These are phyloP conservation scores for Nylanderia fulva DNA, from an alignment of 1,140 invertebrate species.

Conservation along the genomic window DNA sequence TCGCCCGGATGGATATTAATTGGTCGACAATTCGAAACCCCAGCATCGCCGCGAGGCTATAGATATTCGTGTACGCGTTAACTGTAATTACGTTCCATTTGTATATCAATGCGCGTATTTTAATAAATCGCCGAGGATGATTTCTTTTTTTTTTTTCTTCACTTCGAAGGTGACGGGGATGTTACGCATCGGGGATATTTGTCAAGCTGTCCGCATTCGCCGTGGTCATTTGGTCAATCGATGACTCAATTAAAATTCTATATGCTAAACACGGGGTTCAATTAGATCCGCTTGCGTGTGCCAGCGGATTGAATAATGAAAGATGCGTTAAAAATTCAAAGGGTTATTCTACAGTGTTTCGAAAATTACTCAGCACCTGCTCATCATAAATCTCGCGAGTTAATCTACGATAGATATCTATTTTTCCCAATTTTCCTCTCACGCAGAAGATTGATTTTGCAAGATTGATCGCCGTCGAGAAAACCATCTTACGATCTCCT, in stretches of 20 bases:
- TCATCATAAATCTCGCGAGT: not conserved
- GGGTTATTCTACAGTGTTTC: not conserved
- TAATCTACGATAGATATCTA: not conserved
- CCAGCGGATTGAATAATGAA: slow-evolving; percentile 40
- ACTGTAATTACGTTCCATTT: slow-evolving; percentile 60
- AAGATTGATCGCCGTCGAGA: not conserved
- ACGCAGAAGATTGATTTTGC: not conserved
- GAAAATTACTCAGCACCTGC: not conserved
- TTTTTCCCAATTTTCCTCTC: not conserved
- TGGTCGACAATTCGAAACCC: slow-evolving; percentile 54
- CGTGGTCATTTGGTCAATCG: slow-evolving; percentile 43
- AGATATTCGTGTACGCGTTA: slow-evolving; percentile 50
- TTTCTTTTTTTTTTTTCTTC: not conserved
- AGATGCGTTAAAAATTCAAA: not conserved
- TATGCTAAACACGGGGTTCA: slow-evolving; percentile 32
- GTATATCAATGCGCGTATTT: slow-evolving; percentile 56
- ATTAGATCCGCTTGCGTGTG: slow-evolving; percentile 13
- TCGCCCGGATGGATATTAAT: slow-evolving; percentile 69
- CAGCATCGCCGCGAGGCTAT: slow-evolving; percentile 50
- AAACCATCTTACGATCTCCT: not conserved
- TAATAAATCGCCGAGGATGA: slow-evolving; percentile 45
- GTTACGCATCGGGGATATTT: slow-evolving; percentile 2
- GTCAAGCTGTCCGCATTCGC: slow-evolving; percentile 29
- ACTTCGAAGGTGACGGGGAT: slow-evolving; percentile 22
- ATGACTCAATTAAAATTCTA: slow-evolving; percentile 62